Conservation (phyloP, 1,140 invertebrate species). For the Aphelenchoides besseyi region DNA sequence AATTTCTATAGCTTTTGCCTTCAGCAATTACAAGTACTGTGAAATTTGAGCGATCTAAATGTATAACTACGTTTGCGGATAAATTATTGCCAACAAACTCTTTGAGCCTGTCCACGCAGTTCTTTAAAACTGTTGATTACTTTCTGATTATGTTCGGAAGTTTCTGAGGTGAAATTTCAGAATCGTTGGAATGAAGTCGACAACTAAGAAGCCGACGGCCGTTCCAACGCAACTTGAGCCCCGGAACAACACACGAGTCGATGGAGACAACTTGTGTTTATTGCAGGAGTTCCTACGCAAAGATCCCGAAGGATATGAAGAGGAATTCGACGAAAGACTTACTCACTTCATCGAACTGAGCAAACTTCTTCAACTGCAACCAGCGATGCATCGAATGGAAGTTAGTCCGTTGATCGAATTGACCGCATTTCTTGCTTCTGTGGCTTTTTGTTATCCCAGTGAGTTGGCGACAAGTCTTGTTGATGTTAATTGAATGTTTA, state of each 20-base stretch:
- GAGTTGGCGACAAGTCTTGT: not conserved
- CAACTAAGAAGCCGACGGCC: not conserved
- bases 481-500: conserved; percentile 23
- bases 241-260: conserved; percentile 1
- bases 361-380: conserved; percentile 59
- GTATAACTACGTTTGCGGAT: not conserved
- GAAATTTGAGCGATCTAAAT: not conserved
- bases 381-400: conserved; percentile 50
- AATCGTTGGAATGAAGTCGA: not conserved
- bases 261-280: conserved; percentile 7
- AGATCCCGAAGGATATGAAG: conserved; percentile 57
- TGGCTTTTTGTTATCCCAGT: conserved; percentile 52
- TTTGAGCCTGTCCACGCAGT: too few relatives aligned
- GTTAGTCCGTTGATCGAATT: conserved; percentile 48
- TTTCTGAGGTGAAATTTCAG: too few relatives aligned
- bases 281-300: conserved; percentile 52
- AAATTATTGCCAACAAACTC: not conserved
- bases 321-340: conserved; percentile 59
- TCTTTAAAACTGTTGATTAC: not conserved
- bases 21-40: conserved; percentile 3
- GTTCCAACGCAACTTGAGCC: conserved; percentile 3
- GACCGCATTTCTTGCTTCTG: conserved; percentile 40
- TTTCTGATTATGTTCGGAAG: not conserved
- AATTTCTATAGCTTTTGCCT: not conserved
- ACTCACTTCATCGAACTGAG: conserved; percentile 53